Evolutionary conservation across 2,113 vertebrate genomes (phyloP), one percentile per base, ranked within the genome.

Genomic region (Protomyctophum bolini): DNA sequence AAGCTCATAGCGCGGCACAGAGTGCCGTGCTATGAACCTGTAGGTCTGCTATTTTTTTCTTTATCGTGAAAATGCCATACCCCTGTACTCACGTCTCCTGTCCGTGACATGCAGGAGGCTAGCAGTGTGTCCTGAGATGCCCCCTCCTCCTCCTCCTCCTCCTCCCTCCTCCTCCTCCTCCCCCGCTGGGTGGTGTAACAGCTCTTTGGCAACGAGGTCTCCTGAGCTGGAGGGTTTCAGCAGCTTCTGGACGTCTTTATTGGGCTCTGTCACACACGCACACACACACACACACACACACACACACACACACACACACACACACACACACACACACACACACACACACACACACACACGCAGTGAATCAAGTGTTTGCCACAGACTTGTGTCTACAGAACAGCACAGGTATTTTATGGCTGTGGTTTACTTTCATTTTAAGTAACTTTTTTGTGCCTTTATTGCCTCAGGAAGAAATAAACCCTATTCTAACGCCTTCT

Each of bases 51-150:
- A 21, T 21, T 21, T 21, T 21, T 21, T n/a, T n/a, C n/a, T n/a
- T n/a, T n/a, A 21, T 21, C 21, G 21, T 21, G 21, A 21, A 21
- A 2, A 21, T 21, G 1, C 21, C 21, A 21, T 57, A 66, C 51
- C 21, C 14, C 52, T 14, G 50, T 68, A 97, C 97, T 97, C 89
- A 98, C 97, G 97, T 90, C 97, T 93, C 84, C 94, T 94, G 85
- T 98, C 97, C 0, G 93, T 92, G 85, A 97, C 95, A 84, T 98
- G 97, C 89, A 99, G 94, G 79, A 97, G 93, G 52, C 96, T 92
- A 0, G 95, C 91, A 0, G 91, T 94, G 79, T 95, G 95, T 48
- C 94, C 91, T 0, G 93, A 91, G 78, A 92, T 87, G 51, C 93
- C 91, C 0, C 88, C 21, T 21, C 88, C 62, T 94, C 95, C 66